Evolutionary conservation across 2,888 invertebrate genomes (phyloP), one percentile per base, ranked within the genome.

Genomic region (Epistrophe grossulariae): DNA sequence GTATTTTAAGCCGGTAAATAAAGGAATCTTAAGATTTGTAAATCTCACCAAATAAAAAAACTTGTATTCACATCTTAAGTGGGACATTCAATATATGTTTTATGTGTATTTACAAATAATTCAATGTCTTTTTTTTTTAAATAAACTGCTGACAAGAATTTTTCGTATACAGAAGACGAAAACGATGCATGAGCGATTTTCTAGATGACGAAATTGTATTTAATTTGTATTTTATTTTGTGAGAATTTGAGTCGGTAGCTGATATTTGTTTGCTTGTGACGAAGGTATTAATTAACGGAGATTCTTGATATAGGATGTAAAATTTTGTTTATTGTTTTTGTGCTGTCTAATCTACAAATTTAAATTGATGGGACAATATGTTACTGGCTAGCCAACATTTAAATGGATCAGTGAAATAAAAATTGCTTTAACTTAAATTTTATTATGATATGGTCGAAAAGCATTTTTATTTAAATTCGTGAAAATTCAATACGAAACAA

Each of bases 1-100:
- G 60, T 55, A 72, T 62, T 43, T 68, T 72, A 82, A 82, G 71
- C 19, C 40, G 73, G 64, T 66, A 60, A 52, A 55, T 60, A 73
- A 62, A 50, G 45, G 55, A 70, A 50, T 15, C 17, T 50, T 52
- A 74, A 11, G 40, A 19, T 64, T 48, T 79, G 83, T 83, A 73
- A 73, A 55, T 55, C 74, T 74, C 70, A 70, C 64, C 60, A 50
- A 73, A 60, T 60, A 24, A 28, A 74, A 40, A 35, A 35, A 45
- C 79, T 66, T 84, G 84, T 84, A 84, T 76, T 84, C 64, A 57
- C 80, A 74, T 57, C 28, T 70, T 62, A 60, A 74, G 74, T 71
- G 80, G 84, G 70, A 48, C 70, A 76, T 70, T 60, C 35, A 80
- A 80, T 84, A 84, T 84, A 84, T 80, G 74, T 79, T 74, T 80